A percentile compares a stretch with the other conserved stretches of the same genome.
Conservation (phyloP, 2,888 invertebrate genomes). For the Lissocephala sabroskyi region DNA sequence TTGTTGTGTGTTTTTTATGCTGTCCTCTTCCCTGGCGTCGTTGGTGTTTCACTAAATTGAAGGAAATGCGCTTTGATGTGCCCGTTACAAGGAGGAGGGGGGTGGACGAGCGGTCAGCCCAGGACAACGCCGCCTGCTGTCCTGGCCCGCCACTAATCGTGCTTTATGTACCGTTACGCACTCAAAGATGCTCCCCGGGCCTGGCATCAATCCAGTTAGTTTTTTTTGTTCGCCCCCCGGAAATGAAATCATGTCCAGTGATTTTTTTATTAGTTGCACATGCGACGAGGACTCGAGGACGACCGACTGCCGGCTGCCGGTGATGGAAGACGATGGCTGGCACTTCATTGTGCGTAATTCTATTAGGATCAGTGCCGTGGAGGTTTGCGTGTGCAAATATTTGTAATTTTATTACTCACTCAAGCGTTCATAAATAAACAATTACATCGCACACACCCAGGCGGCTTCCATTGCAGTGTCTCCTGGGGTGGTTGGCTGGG, state of each 20-base stretch:
- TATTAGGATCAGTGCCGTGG: slow-evolving; percentile 39
- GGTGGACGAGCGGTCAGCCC: background rate
- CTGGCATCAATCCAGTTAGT: slow-evolving; percentile 35
- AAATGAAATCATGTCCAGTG: slow-evolving; percentile 51
- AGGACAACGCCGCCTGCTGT: too few relatives aligned
- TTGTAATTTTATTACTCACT: slow-evolving; percentile 69
- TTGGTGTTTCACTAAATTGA: slow-evolving; percentile 68
- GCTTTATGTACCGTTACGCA: slow-evolving; percentile 70
- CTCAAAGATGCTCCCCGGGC: slow-evolving; percentile 44
- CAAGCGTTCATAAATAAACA: slow-evolving; percentile 69
- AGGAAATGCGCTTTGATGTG: slow-evolving; percentile 69
- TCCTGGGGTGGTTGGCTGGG: too few relatives aligned
- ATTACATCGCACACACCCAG: slow-evolving; percentile 54
- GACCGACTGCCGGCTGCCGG: slow-evolving; percentile 5
- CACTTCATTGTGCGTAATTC: slow-evolving; percentile 34
- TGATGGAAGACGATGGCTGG: slow-evolving; percentile 7
- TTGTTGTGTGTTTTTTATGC: too few relatives aligned
- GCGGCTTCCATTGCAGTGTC: too few relatives aligned
- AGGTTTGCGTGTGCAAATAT: slow-evolving; percentile 50
- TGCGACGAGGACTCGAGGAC: too few relatives aligned
- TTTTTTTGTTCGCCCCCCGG: slow-evolving; percentile 3
- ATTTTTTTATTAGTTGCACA: slow-evolving; percentile 37
- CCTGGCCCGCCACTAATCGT: slow-evolving; percentile 53
- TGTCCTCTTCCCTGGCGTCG: background rate
- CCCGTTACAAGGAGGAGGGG: slow-evolving; percentile 49